Conservation (phyloP, 2,797 vertebrate species). For the Propithecus deckenii region DNA sequence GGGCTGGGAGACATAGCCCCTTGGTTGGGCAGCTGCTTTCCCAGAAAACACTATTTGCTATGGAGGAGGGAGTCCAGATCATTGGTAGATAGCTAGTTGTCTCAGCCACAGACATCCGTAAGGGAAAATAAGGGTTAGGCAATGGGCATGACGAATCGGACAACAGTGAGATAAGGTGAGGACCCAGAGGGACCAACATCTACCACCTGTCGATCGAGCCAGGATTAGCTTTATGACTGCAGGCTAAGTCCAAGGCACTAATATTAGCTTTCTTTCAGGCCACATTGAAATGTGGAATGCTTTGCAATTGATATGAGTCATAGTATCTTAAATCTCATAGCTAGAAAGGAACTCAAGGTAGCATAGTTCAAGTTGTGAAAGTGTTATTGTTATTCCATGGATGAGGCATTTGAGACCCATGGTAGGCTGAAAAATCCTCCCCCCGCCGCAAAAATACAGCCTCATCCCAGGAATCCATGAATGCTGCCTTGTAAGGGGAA, state of each 20-base stretch:
- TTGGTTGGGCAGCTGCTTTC: neutral
- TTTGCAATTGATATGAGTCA: neutral
- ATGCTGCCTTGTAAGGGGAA: neutral
- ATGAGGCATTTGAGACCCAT: neutral
- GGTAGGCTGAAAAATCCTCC: neutral
- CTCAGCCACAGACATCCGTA: neutral
- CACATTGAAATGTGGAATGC: neutral
- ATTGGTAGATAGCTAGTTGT: neutral
- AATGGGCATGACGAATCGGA: no score
- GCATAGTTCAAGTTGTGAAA: neutral
- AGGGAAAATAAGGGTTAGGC: neutral
- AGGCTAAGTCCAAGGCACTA: neutral
- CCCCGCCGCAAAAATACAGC: neutral
- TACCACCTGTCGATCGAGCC: neutral
- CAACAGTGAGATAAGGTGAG: neutral
- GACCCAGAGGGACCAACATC: neutral
- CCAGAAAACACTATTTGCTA: neutral
- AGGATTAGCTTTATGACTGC: neutral
- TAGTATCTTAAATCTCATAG: neutral
- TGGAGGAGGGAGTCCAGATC: neutral
- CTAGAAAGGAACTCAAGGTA: neutral
- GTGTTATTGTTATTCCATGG: neutral
- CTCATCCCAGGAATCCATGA: neutral
- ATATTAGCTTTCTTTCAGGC: neutral
- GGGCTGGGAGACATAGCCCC: neutral